Percentiles rank a stretch among this genome's conserved stretches.
These are phyloP conservation scores for Mobula hypostoma DNA, from an alignment of 2,113 vertebrate genomes.

Conservation along the genomic window DNA sequence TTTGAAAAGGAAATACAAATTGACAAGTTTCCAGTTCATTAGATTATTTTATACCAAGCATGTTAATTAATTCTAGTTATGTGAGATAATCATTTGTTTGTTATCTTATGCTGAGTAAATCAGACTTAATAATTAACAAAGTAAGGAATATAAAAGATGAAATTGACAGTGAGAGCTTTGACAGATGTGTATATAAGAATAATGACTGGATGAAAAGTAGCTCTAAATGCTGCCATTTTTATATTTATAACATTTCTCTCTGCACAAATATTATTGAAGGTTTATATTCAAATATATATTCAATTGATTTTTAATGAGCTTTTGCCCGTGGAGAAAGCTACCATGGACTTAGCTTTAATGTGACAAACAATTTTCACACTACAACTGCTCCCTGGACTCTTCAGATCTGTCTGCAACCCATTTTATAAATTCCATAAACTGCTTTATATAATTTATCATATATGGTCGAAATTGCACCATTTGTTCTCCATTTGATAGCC, in stretches of 20 bases:
- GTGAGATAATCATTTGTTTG: not conserved
- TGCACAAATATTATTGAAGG: not conserved
- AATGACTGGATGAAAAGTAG: not conserved
- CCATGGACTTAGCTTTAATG: not conserved
- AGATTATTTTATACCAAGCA: not conserved
- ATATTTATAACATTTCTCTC: not conserved
- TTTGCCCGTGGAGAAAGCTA: not conserved
- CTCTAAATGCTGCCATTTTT: not conserved
- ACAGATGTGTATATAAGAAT: not conserved
- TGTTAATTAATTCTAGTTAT: not conserved
- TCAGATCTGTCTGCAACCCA: not conserved
- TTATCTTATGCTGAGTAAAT: not conserved
- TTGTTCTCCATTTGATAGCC: not conserved
- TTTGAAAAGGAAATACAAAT: not conserved
- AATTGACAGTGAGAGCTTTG: not conserved
- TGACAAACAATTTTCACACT: not conserved
- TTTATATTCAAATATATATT: not conserved
- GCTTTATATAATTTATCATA: too few species aligned
- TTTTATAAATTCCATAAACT: not conserved
- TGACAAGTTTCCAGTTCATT: not conserved
- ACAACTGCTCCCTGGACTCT: not conserved
- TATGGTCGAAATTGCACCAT: not conserved
- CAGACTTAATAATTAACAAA: not conserved
- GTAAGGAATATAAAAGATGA: not conserved
- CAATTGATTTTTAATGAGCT: not conserved